phyloP scores from a whole-genome alignment of 1,140 invertebrate species.

The Cryptotermes secundus region DNA sequence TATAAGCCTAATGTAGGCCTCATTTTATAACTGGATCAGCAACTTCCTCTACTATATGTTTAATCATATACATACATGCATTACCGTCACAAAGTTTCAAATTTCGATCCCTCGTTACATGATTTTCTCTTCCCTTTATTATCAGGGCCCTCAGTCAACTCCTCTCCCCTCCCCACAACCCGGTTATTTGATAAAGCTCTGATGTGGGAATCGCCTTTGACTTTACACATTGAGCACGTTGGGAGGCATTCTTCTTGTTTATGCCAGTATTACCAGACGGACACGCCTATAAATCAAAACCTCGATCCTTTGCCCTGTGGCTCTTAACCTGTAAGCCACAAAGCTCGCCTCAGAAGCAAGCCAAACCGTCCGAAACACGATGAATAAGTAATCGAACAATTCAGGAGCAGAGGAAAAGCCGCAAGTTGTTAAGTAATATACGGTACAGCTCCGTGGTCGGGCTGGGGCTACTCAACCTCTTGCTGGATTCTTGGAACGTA shows the following conservation, averaged over 20 bases:
- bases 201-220: constrained; percentile 14
- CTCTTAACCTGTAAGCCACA: constrained; percentile 14
- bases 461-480: not conserved
- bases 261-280: not conserved
- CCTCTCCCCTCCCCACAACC: no score
- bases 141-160: not conserved
- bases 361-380: not conserved
- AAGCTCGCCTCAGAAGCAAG: constrained; percentile 1
- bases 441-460: not conserved
- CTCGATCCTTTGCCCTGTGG: not conserved
- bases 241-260: not conserved
- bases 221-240: not conserved
- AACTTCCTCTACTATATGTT: no score
- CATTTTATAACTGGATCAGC: no score
- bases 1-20: no score
- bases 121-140: not conserved
- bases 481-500: not conserved
- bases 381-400: constrained; percentile 19
- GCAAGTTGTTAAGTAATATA: constrained; percentile 4
- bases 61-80: not conserved
- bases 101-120: not conserved
- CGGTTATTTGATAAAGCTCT: not conserved
- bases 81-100: not conserved
- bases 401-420: not conserved
- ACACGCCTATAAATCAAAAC: constrained; percentile 8